Evolutionary conservation across 2,113 vertebrate species (phyloP).

Genomic region (Stigmatopora nigra): DNA sequence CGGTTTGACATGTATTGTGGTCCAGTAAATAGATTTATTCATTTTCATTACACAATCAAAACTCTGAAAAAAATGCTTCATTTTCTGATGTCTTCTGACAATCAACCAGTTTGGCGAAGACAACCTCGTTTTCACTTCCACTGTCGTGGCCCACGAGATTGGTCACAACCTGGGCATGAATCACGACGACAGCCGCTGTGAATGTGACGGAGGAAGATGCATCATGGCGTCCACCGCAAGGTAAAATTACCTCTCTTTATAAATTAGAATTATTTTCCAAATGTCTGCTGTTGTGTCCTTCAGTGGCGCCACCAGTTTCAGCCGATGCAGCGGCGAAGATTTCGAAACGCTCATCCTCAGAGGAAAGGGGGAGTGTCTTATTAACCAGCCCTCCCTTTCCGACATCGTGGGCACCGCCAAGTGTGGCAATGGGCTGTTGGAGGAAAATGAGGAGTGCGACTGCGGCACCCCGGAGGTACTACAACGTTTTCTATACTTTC

Average conservation of each 20-base stretch:
- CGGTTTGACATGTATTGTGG: background rate
- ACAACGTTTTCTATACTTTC: background rate
- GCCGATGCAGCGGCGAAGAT: slow-evolving; percentile 71
- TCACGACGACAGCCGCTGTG: slow-evolving; percentile 66
- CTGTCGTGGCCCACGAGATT: slow-evolving; percentile 80
- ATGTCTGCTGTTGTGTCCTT: background rate
- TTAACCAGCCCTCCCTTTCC: slow-evolving; percentile 70
- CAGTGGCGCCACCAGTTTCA: slow-evolving; percentile 73
- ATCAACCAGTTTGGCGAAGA: slow-evolving; percentile 52
- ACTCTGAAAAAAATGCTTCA: background rate
- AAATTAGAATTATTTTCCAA: background rate
- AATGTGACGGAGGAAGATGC: slow-evolving; percentile 39
- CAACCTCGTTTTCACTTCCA: slow-evolving; percentile 54
- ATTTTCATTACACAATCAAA: too few species aligned
- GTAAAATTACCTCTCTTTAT: too few species aligned
- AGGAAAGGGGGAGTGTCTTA: slow-evolving; percentile 77
- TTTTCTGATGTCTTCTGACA: background rate
- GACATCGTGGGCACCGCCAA: slow-evolving; percentile 58
- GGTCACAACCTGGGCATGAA: slow-evolving; percentile 84
- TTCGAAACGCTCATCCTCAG: slow-evolving; percentile 71
- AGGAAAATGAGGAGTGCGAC: slow-evolving; percentile 78
- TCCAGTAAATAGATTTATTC: too few species aligned
- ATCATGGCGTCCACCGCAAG: slow-evolving; percentile 70
- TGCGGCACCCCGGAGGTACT: slow-evolving; percentile 77
- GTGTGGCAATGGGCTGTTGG: slow-evolving; percentile 79